Evolutionary conservation across 2,888 invertebrate genomes (phyloP), one percentile per base, ranked within the genome.

Genomic region (Napeogenes inachia): DNA sequence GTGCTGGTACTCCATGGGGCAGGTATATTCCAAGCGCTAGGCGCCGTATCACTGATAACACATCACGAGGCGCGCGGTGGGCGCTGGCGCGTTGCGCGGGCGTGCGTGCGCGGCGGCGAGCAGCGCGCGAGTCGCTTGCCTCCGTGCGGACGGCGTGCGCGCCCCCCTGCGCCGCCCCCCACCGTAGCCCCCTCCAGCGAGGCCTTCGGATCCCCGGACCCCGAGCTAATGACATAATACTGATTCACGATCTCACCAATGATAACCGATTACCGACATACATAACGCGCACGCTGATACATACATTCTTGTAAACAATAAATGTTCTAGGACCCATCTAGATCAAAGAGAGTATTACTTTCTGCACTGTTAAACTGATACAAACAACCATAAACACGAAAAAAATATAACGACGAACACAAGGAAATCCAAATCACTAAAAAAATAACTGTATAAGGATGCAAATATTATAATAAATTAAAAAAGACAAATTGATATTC

Each of bases 1-100:
- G 78, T 87, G 90, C 78, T 87, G 89, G 80, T 89, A 91, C 82
- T 91, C 91, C 91, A 91, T 91, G 75, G 75, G 77, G 79, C 76
- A 73, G 70, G 59, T 69, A 66, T 54, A 50, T 50, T 50, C 50
- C 47, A 57, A 59, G 75, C 75, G 78, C 73, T 71, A 71, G 30
- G 13, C 47, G 50, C 47, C 58, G 58, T 59, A 55, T 69, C 65
- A 68, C 77, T 80, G 81, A 72, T 78, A 83, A 82, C 85, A 80
- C 87, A 87, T 87, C 85, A 86, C 87, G 87, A 77, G 77, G 77
- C 77, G 72, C 76, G 74, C 73, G 67, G 67, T 57, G 62, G 67
- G 70, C 67, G 76, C 81, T 75, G 73, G 75, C 81, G 75, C 78
- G 74, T 70, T 75, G 81, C 80, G 77, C 78, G 74, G 73, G 73